A percentile compares a stretch with the other conserved stretches of the same genome.
These are phyloP conservation scores for Chrysodeixis includens DNA, from an alignment of 2,888 invertebrate species.

Conservation along the genomic window DNA sequence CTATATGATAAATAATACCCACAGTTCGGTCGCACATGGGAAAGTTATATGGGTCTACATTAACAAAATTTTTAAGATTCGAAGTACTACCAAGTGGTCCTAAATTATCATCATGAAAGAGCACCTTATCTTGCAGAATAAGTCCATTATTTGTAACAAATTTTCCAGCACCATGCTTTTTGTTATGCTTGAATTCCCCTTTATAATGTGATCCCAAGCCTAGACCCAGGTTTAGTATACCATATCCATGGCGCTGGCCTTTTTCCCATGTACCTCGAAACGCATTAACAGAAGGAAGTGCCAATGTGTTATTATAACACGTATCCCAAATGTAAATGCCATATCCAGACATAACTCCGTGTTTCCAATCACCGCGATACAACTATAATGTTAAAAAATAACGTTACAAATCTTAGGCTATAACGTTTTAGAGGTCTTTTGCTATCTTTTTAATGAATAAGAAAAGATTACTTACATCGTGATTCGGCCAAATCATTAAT, in stretches of 20 bases:
- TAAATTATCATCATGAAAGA: conserved; percentile 88
- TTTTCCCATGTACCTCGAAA: conserved; percentile 89
- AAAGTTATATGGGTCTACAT: conserved; percentile 67
- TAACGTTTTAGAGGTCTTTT: too few relatives aligned
- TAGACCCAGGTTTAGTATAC: conserved; percentile 84
- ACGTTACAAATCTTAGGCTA: too few relatives aligned
- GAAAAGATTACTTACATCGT: conserved; percentile 82
- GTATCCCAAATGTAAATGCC: conserved; percentile 90
- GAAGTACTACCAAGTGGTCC: conserved; percentile 44
- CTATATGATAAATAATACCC: conserved; percentile 82
- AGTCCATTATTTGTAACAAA: conserved; percentile 89
- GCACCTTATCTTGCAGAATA: conserved; percentile 80
- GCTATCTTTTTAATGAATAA: neutral
- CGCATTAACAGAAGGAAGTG: conserved; percentile 84
- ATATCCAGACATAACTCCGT: conserved; percentile 88
- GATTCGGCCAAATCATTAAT: conserved; percentile 90
- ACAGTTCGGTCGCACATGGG: conserved; percentile 78
- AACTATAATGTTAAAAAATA: conserved; percentile 72
- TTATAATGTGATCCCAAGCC: conserved; percentile 88
- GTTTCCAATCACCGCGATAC: conserved; percentile 90
- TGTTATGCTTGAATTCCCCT: conserved; percentile 88
- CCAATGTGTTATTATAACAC: conserved; percentile 85
- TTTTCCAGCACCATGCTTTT: conserved; percentile 88
- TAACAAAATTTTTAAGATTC: neutral
- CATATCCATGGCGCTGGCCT: conserved; percentile 87